phyloP scores from a whole-genome alignment of 2,113 vertebrate genomes.

The Hipposideros armiger region DNA sequence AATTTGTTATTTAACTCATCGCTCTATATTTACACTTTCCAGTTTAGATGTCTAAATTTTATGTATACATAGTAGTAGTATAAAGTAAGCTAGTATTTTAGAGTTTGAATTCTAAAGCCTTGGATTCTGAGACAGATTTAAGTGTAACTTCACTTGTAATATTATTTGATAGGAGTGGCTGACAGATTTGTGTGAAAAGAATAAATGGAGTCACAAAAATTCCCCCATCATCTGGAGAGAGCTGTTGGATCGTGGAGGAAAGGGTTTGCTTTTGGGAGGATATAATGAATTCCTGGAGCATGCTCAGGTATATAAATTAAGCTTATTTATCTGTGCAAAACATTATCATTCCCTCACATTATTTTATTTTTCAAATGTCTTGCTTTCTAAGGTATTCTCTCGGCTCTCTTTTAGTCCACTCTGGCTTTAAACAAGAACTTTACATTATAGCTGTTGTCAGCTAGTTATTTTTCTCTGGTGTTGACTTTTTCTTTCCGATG shows the following conservation, averaged over 20 bases:
- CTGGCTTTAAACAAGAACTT: constrained; percentile 3
- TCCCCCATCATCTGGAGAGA: constrained; percentile 97
- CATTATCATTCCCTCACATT: background rate
- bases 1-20: background rate
- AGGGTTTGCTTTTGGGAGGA: constrained; percentile 93
- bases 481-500: constrained; percentile 60
- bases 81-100: background rate
- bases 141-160: constrained; percentile 56
- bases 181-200: constrained; percentile 87
- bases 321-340: background rate
- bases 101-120: constrained; percentile 3
- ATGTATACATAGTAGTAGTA: background rate
- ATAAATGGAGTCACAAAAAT: constrained; percentile 91
- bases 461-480: background rate
- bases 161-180: constrained; percentile 92
- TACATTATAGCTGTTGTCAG: background rate
- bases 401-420: background rate
- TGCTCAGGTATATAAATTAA: constrained; percentile 89
- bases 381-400: constrained; percentile 2
- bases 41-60: background rate
- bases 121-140: constrained; percentile 20
- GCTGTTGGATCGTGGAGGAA: constrained; percentile 92
- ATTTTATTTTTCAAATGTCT: constrained; percentile 37
- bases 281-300: constrained; percentile 94
- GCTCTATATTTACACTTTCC: constrained; percentile 3